phyloP scores from a whole-genome alignment of 2,888 invertebrate genomes.

The Hydrotaea diabolus region DNA sequence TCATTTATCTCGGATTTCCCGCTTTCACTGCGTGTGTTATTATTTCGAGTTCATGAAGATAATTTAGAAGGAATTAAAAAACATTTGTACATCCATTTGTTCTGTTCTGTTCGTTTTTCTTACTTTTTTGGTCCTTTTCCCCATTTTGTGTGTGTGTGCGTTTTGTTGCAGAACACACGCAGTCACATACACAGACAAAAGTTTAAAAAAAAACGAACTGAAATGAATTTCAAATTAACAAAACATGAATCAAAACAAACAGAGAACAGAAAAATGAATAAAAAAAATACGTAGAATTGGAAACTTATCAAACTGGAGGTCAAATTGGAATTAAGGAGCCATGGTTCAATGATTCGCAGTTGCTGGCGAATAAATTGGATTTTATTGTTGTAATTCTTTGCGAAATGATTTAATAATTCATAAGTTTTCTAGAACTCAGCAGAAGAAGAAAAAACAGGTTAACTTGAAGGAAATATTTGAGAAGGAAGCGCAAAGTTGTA shows the following conservation, averaged over 20 bases:
- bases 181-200: background rate
- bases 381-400: too few relatives aligned
- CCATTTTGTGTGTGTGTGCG: background rate
- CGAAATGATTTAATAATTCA: too few relatives aligned
- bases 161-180: background rate
- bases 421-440: too few relatives aligned
- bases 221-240: slow-evolving; percentile 28
- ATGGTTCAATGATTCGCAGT: background rate
- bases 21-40: slow-evolving; percentile 22
- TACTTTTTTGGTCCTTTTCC: background rate
- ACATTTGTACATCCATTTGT: slow-evolving; percentile 19
- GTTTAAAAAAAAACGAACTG: background rate
- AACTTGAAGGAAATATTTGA: too few relatives aligned
- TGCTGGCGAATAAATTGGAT: background rate
- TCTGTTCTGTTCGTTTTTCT: background rate
- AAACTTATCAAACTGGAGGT: slow-evolving; percentile 22
- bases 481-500: too few relatives aligned
- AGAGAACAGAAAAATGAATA: background rate
- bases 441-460: too few relatives aligned
- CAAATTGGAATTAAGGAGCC: slow-evolving; percentile 16
- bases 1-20: background rate
- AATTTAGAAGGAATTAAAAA: slow-evolving; percentile 37
- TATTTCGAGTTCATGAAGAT: slow-evolving; percentile 36
- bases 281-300: background rate
- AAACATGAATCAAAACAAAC: slow-evolving; percentile 14